A percentile compares a stretch with the other conserved stretches of the same genome.
Evolutionary conservation across 23 tunicate species (phyloP).

Genomic region (Diplosoma virens): DNA sequence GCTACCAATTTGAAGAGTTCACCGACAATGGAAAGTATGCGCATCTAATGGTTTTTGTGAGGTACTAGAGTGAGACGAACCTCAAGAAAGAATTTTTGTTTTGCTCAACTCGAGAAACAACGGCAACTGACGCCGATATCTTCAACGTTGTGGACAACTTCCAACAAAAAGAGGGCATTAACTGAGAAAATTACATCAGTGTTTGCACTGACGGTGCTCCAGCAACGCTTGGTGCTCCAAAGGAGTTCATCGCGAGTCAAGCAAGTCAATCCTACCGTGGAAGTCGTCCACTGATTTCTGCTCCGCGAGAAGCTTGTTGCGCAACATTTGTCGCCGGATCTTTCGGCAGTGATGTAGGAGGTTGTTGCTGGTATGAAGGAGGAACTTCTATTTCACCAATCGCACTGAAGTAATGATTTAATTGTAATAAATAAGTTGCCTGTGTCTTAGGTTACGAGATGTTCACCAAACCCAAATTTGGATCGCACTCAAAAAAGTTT

Average conservation of each 20-base stretch:
- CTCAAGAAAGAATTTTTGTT: too few species aligned
- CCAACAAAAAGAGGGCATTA: too few species aligned
- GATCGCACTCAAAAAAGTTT: neutral
- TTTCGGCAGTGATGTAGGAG: conserved; percentile 46
- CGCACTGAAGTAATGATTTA: neutral
- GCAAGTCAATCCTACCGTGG: conserved; percentile 5
- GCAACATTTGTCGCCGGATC: conserved; percentile 38
- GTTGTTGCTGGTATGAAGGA: conserved; percentile 36
- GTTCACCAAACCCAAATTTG: neutral
- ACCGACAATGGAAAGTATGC: too few species aligned
- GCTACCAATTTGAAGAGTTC: too few species aligned
- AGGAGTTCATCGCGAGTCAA: conserved; percentile 43
- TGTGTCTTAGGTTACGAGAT: neutral
- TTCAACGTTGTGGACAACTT: too few species aligned
- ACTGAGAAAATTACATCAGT: too few species aligned
- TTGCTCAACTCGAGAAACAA: too few species aligned
- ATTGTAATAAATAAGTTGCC: neutral
- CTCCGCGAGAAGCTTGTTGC: conserved; percentile 51
- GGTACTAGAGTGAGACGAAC: too few species aligned
- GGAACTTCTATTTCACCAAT: neutral
- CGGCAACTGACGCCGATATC: too few species aligned
- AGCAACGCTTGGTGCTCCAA: too few species aligned
- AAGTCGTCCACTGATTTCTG: conserved; percentile 46
- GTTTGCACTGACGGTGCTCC: too few species aligned
- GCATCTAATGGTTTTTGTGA: too few species aligned